These are phyloP conservation scores for Zosterops hypoxanthus DNA, from an alignment of 2,113 vertebrate genomes.

Conservation along the genomic window DNA sequence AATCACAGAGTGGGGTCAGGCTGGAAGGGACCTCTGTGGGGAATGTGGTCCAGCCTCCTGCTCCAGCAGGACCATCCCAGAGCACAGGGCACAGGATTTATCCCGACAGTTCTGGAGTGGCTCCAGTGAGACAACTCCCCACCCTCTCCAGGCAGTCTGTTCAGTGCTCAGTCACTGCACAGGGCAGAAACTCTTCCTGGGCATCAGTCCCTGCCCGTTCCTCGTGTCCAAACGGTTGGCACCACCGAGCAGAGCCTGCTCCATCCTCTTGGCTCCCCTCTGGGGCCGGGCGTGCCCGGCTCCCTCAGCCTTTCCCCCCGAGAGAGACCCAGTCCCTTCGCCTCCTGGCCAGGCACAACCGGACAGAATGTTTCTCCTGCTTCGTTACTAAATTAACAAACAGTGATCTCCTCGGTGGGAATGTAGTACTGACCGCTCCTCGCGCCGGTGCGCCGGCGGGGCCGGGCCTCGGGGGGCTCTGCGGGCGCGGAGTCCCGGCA, in stretches of 20 bases:
- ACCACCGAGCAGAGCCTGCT: neutral
- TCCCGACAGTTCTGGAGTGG: neutral
- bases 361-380: fast-evolving
- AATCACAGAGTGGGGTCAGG: neutral
- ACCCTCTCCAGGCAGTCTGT: neutral
- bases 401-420: fast-evolving
- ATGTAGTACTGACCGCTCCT: fast-evolving
- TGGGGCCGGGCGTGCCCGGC: neutral
- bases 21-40: neutral
- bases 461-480: neutral
- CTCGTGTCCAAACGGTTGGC: neutral
- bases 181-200: neutral
- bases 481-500: too few species aligned
- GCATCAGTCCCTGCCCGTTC: neutral
- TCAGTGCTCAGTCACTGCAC: neutral
- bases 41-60: neutral
- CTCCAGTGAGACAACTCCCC: neutral
- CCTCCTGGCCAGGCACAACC: too few species aligned
- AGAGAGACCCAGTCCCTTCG: neutral
- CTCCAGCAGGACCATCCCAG: neutral
- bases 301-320: neutral
- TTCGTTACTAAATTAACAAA: fast-evolving
- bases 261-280: neutral
- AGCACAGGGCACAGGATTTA: neutral
- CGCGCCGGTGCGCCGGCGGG: neutral